Evolutionary conservation across 2,797 vertebrate species (phyloP).

Genomic region (Avahi laniger): DNA sequence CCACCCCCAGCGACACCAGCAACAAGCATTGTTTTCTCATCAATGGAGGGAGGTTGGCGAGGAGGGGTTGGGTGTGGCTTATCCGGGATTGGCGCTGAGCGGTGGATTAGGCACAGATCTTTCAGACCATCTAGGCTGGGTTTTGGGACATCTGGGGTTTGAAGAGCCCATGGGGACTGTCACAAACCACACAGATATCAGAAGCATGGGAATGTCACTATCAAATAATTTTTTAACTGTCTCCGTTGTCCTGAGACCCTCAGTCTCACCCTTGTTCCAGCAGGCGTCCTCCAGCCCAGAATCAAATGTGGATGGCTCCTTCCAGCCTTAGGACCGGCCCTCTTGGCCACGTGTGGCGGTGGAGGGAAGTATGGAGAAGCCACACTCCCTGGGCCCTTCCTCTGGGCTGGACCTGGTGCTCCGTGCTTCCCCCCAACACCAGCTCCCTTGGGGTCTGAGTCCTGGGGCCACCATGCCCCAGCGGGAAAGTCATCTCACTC

Average conservation of each 20-base stretch:
- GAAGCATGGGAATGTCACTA: fast-evolving
- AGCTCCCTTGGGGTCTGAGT: not conserved
- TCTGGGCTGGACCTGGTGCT: fast-evolving
- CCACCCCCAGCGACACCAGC: not conserved
- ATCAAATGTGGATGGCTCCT: not conserved
- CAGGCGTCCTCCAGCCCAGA: not conserved
- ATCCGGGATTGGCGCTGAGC: too few species aligned
- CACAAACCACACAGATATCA: not conserved
- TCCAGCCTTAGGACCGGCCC: too few species aligned
- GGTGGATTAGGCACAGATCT: not conserved
- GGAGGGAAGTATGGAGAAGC: not conserved
- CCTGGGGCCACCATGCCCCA: not conserved
- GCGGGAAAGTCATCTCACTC: not conserved
- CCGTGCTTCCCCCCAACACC: fast-evolving
- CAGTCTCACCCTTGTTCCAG: not conserved
- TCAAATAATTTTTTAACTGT: not conserved
- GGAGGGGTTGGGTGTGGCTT: not conserved
- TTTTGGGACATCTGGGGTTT: not conserved
- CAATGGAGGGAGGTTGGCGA: not conserved
- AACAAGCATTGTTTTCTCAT: not conserved
- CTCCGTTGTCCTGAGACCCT: not conserved
- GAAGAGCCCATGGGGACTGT: not conserved
- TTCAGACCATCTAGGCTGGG: not conserved
- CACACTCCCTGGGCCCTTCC: fast-evolving
- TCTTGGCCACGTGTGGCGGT: too few species aligned